A percentile compares a stretch with the other conserved stretches of the same genome.
These are phyloP conservation scores for Amblyornis subalaris DNA, from an alignment of 2,113 vertebrate species.

Conservation along the genomic window DNA sequence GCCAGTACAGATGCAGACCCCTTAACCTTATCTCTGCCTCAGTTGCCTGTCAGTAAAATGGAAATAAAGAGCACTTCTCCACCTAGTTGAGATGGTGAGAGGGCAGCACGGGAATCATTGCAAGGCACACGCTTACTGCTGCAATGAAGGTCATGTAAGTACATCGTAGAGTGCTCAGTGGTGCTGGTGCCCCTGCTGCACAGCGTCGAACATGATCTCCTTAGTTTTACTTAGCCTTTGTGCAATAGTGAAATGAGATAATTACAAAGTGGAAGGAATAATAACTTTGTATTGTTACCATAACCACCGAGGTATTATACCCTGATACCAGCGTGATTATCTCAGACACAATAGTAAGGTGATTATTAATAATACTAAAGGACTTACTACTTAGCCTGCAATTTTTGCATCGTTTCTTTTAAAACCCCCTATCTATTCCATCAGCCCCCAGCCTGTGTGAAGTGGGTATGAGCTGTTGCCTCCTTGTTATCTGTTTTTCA, in stretches of 20 bases:
- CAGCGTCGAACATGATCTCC: not conserved
- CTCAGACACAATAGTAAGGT: slow-evolving; percentile 41
- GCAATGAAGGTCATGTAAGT: not conserved
- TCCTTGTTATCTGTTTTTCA: not conserved
- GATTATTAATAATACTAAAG: slow-evolving; percentile 49
- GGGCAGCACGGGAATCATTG: not conserved
- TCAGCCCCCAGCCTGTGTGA: not conserved
- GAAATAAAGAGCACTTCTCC: not conserved
- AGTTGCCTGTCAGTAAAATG: not conserved
- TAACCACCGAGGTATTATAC: slow-evolving; percentile 54
- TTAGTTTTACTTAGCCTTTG: slow-evolving; percentile 17
- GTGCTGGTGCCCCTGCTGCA: not conserved
- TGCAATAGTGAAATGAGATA: slow-evolving; percentile 45
- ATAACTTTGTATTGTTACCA: slow-evolving; percentile 41
- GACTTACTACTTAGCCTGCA: slow-evolving; percentile 33
- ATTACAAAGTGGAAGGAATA: slow-evolving; percentile 57
- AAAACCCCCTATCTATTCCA: not conserved
- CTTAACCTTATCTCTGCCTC: not conserved
- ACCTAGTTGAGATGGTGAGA: not conserved
- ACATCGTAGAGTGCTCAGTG: not conserved
- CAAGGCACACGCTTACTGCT: not conserved
- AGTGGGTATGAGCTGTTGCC: not conserved
- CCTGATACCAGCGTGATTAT: not conserved
- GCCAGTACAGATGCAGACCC: not conserved
- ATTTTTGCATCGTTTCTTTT: not conserved